These are phyloP conservation scores for Molorchus minor DNA, from an alignment of 2,888 invertebrate species.

Conservation along the genomic window DNA sequence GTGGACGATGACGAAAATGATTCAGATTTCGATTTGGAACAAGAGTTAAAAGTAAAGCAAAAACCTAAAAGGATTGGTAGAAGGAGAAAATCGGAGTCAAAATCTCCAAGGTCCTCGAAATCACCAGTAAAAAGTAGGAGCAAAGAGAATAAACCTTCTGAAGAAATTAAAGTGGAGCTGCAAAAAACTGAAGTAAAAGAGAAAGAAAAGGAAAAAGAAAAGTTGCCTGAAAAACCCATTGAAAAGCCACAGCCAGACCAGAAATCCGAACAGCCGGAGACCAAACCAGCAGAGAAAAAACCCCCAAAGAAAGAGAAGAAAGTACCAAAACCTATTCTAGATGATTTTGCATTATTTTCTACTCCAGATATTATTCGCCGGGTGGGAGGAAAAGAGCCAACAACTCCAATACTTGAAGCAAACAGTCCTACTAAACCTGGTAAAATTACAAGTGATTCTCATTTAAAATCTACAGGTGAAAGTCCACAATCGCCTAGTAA, in stretches of 20 bases:
- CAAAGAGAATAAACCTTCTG: constrained; percentile 25
- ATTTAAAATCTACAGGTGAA: constrained; percentile 53
- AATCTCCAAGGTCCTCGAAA: too few relatives aligned
- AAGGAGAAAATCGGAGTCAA: constrained; percentile 40
- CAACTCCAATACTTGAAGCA: constrained; percentile 48
- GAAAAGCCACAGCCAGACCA: constrained; percentile 44
- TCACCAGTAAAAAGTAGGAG: constrained; percentile 13
- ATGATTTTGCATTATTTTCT: constrained; percentile 78
- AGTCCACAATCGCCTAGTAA: constrained; percentile 42
- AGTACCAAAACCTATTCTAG: constrained; percentile 64
- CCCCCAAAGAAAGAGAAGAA: constrained; percentile 62
- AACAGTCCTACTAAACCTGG: constrained; percentile 50
- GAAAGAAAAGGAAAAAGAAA: constrained; percentile 58
- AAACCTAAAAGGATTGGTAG: constrained; percentile 47
- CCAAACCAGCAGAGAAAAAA: constrained; percentile 49
- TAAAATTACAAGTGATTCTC: constrained; percentile 55
- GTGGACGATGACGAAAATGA: constrained; percentile 63
- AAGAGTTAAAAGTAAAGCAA: constrained; percentile 45
- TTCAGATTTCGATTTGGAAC: constrained; percentile 63
- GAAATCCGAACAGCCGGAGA: constrained; percentile 57
- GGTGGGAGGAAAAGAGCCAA: constrained; percentile 62
- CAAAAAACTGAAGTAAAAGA: constrained; percentile 56
- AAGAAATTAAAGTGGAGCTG: constrained; percentile 28
- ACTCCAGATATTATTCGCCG: constrained; percentile 81
- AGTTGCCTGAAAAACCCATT: constrained; percentile 62